Percentiles rank a stretch among this genome's conserved stretches.
Evolutionary conservation across 2,888 invertebrate genomes (phyloP).

Genomic region (Pterobdella sp.): DNA sequence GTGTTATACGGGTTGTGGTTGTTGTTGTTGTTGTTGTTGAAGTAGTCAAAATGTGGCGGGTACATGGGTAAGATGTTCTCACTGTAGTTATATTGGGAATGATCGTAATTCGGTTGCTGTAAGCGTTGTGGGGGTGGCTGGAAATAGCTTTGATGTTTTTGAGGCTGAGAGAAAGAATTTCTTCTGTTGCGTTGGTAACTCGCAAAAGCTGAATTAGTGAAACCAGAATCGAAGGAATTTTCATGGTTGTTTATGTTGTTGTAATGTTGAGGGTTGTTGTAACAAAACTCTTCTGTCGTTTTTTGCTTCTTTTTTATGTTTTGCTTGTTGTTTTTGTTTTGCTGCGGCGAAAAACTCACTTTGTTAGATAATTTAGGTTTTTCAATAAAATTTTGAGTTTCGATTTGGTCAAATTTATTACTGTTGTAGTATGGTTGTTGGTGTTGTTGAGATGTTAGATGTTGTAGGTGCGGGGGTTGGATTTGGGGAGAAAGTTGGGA

Average conservation of each 20-base stretch:
- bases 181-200: slow-evolving; percentile 18
- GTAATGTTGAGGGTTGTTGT: background rate
- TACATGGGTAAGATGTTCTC: background rate
- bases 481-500: background rate
- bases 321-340: background rate
- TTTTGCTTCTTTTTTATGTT: background rate
- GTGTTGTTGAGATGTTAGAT: slow-evolving; percentile 2
- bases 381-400: background rate
- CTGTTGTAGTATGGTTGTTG: slow-evolving; percentile 4
- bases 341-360: slow-evolving; percentile 1
- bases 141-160: background rate
- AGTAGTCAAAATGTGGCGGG: background rate
- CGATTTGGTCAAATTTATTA: background rate
- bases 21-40: background rate
- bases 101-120: slow-evolving; percentile 7
- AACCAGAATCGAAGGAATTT: background rate
- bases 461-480: background rate
- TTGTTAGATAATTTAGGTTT: background rate
- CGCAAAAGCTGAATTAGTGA: slow-evolving; percentile 20
- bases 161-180: background rate
- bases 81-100: slow-evolving; percentile 3
- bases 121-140: background rate
- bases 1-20: background rate
- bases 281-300: background rate
- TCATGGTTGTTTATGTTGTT: background rate